Conservation (phyloP, 1,140 invertebrate genomes). For the Achatina immaculata region DNA sequence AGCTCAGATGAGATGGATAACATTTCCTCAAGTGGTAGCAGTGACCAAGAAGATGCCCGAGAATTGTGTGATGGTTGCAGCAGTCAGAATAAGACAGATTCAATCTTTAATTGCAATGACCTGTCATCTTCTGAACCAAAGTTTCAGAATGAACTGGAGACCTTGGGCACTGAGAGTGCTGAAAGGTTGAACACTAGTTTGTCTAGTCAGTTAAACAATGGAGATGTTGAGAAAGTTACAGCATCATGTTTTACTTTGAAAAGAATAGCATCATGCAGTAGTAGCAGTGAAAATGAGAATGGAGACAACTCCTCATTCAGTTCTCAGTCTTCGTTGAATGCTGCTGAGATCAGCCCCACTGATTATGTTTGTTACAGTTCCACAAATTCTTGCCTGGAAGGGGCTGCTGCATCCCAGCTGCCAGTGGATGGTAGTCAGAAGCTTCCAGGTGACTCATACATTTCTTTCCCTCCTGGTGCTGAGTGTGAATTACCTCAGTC, state of each 20-base stretch:
- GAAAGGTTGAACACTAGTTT: slow-evolving; percentile 28
- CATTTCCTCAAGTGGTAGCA: slow-evolving; percentile 49
- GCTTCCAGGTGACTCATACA: slow-evolving; percentile 20
- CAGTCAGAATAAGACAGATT: slow-evolving; percentile 31
- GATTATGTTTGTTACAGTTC: slow-evolving; percentile 7
- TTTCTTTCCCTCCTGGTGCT: slow-evolving; percentile 26
- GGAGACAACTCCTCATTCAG: slow-evolving; percentile 24
- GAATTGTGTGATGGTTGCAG: slow-evolving; percentile 38
- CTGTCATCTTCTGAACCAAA: slow-evolving; percentile 26
- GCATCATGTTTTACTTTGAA: background rate
- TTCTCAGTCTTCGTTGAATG: background rate
- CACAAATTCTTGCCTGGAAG: background rate
- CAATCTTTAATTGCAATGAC: slow-evolving; percentile 29
- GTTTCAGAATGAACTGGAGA: slow-evolving; percentile 13
- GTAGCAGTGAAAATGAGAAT: slow-evolving; percentile 51
- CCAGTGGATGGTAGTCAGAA: slow-evolving; percentile 1
- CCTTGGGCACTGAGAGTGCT: slow-evolving; percentile 16
- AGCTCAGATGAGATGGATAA: slow-evolving; percentile 59
- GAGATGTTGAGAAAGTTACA: slow-evolving; percentile 23
- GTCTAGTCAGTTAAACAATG: slow-evolving; percentile 42
- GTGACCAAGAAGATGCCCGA: slow-evolving; percentile 52
- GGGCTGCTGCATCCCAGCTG: slow-evolving; percentile 32
- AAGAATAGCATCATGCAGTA: slow-evolving; percentile 28
- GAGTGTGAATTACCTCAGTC: slow-evolving; percentile 18
- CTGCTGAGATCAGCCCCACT: background rate